Base-by-base conservation (phyloP, 2,797 vertebrate genomes). In the Streptopelia turtur region DNA sequence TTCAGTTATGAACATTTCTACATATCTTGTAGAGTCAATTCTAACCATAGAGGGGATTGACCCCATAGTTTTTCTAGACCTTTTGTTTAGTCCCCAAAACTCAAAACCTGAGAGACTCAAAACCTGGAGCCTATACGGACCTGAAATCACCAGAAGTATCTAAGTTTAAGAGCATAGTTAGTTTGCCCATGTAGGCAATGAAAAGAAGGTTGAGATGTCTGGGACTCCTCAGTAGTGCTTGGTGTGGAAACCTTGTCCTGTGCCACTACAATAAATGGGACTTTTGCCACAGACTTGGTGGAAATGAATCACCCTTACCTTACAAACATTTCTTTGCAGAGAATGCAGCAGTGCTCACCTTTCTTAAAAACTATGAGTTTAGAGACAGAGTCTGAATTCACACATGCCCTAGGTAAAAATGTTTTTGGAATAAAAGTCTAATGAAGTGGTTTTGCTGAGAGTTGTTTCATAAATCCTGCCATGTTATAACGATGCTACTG, bases 1-100 rank as follows among this genome's bases (percentile, higher is more conserved):
- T 4, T 20, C 11, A 59, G 11, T 61, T 35, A 27, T 6, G 28
- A 55, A 39, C 18, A 5, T 66, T 70, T 76, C 53, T 66, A 31
- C 2, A 2, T 61, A 20, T 8, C 9, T 15, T 47, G 37, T 21
- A 70, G 31, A 6, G 21, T 10, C 23, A 28, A 14, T 47, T 80
- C 49, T 76, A 71, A 39, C 39, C 0, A 0, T 13, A 43, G 1
- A 3, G 43, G 11, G 6, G 6, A 16, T 11, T 63, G 30, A 43
- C 21, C 13, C 15, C 11, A n/a, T 18, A n/a, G 33, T 31, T 81
- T 84, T 81, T 50, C 49, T 63, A 68, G 60, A 37, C 18, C 14
- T 59, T 11, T 3, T 3, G 65, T 89, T 70, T 83, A 83, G 35
- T 35, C 30, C 14, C 23, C 30, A 30, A 57, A 21, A 39, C 52